A percentile compares a stretch with the other conserved stretches of the same genome.
phyloP scores from a whole-genome alignment of 2,797 vertebrate genomes.

The Myoxocephalus aenaeus region DNA sequence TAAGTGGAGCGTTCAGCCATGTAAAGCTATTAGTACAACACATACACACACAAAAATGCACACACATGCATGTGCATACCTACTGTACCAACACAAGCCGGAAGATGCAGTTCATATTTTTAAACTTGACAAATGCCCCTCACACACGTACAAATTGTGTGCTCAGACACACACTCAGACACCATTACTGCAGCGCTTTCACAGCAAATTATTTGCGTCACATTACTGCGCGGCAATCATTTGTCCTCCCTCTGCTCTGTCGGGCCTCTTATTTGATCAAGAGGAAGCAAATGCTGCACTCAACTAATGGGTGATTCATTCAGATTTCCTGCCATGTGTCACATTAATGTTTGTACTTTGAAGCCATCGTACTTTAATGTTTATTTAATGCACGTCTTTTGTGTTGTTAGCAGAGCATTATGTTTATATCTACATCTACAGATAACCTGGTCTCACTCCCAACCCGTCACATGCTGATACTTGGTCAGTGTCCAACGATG shows the following conservation, averaged over 20 bases:
- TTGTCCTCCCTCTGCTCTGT: constrained; percentile 22
- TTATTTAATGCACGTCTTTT: constrained; percentile 34
- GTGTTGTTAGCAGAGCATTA: not conserved
- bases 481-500: not conserved
- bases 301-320: constrained; percentile 42
- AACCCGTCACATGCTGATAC: too few species aligned
- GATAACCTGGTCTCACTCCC: not conserved
- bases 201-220: constrained; percentile 41
- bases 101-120: constrained; percentile 26
- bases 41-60: constrained; percentile 18
- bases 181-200: constrained; percentile 31
- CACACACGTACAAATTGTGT: constrained; percentile 7
- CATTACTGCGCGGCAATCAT: constrained; percentile 39
- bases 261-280: constrained; percentile 45
- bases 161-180: constrained; percentile 36
- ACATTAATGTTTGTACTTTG: constrained; percentile 37
- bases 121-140: constrained; percentile 14
- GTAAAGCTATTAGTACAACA: constrained; percentile 65
- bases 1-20: constrained; percentile 61
- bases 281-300: constrained; percentile 34
- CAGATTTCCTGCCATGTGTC: constrained; percentile 39
- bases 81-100: constrained; percentile 3
- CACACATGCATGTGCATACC: constrained; percentile 3
- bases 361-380: constrained; percentile 42
- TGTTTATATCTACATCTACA: not conserved